These are phyloP conservation scores for Tetramorium bicarinatum DNA, from an alignment of 2,888 invertebrate species.

Conservation along the genomic window DNA sequence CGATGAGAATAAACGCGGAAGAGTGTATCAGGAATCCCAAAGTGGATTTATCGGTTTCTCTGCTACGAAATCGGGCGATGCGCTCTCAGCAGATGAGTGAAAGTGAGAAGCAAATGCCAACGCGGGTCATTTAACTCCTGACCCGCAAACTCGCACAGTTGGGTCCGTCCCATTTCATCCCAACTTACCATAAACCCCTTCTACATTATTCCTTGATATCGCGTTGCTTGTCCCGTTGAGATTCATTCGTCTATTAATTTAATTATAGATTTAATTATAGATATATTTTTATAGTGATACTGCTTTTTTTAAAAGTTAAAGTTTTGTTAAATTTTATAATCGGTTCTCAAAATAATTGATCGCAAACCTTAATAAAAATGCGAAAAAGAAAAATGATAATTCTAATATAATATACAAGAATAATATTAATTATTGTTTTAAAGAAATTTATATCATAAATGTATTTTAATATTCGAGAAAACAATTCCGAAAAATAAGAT, in stretches of 20 bases:
- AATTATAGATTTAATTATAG: background rate
- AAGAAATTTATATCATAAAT: background rate
- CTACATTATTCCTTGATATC: conserved; percentile 44
- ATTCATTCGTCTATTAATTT: background rate
- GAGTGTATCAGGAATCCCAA: conserved; percentile 24
- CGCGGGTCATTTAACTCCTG: conserved; percentile 86
- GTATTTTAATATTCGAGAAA: conserved; percentile 1
- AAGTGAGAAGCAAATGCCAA: conserved; percentile 86
- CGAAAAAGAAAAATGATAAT: background rate
- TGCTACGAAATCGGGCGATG: conserved; percentile 53
- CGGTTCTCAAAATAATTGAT: background rate
- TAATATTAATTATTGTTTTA: background rate
- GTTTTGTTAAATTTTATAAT: background rate
- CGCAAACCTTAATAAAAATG: background rate
- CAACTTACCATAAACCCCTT: conserved; percentile 58
- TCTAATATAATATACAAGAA: background rate
- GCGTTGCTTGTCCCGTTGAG: conserved; percentile 32
- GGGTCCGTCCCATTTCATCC: conserved; percentile 53
- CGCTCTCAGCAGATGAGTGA: conserved; percentile 83
- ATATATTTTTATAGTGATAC: background rate
- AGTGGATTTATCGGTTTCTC: conserved; percentile 54
- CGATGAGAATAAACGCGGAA: conserved; percentile 31
- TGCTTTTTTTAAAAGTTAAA: background rate
- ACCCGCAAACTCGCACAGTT: conserved; percentile 81
- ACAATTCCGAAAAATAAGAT: background rate